phyloP scores from a whole-genome alignment of 2,888 invertebrate genomes.

The Hypomecis atomaria region DNA sequence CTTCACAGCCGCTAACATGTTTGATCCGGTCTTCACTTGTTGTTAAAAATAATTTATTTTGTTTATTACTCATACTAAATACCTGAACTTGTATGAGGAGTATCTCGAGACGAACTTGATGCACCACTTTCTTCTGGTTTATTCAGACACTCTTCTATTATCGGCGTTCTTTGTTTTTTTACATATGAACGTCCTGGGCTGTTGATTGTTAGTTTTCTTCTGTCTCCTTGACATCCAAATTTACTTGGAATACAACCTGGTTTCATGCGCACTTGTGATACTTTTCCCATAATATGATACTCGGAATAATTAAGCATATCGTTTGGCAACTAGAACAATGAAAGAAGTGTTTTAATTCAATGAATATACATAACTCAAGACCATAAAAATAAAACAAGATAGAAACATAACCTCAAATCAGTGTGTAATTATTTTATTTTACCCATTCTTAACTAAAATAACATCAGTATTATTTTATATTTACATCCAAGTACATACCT shows the following conservation, averaged over 20 bases:
- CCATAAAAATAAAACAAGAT: no score
- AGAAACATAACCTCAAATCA: not conserved
- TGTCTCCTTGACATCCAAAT: not conserved
- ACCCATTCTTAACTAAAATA: no score
- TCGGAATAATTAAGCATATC: not conserved
- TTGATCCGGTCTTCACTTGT: not conserved
- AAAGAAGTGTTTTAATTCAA: not conserved
- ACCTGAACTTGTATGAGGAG: not conserved
- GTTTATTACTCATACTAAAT: not conserved
- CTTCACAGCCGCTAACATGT: no score
- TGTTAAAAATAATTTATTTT: not conserved
- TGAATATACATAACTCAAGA: not conserved
- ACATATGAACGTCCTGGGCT: not conserved
- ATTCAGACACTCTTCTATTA: not conserved
- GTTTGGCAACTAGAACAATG: not conserved
- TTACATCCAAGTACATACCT: no score
- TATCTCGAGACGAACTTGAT: not conserved
- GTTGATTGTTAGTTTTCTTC: not conserved
- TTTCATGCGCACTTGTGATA: not conserved
- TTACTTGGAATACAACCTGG: not conserved
- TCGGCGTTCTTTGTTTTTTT: no score
- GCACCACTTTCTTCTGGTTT: not conserved
- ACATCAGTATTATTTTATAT: no score
- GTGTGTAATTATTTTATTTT: not conserved
- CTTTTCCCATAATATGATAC: not conserved